Conservation (phyloP, 2,888 invertebrate species). For the Drosophila tanythrix region DNA sequence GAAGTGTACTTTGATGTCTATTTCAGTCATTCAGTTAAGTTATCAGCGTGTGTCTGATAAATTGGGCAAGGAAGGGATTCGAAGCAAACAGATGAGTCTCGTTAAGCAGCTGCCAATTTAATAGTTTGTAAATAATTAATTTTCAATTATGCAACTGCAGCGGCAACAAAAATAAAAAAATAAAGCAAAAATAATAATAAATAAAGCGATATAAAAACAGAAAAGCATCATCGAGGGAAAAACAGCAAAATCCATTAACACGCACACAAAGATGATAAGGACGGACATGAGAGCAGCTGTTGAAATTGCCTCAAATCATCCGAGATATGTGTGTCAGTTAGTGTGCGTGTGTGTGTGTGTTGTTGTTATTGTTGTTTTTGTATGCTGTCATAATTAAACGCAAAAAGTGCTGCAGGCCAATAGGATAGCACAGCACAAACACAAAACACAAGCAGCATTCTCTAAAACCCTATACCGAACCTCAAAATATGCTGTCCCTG, state of each 20-base stretch:
- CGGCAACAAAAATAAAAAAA: conserved; percentile 18
- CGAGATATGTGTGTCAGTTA: neutral
- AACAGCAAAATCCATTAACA: conserved; percentile 71
- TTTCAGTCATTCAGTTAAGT: conserved; percentile 2
- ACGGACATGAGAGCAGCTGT: conserved; percentile 42
- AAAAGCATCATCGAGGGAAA: conserved; percentile 19
- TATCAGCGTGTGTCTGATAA: conserved; percentile 54
- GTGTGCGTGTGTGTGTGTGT: conserved; percentile 12
- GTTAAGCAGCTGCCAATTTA: conserved; percentile 65
- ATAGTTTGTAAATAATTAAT: conserved; percentile 79
- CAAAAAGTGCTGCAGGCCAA: conserved; percentile 56
- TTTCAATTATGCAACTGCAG: conserved; percentile 73
- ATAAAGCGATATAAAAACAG: conserved; percentile 4
- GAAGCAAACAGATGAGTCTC: conserved; percentile 17
- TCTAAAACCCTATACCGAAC: neutral
- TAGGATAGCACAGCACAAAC: conserved; percentile 36
- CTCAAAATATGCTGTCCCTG: neutral
- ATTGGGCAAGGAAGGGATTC: neutral
- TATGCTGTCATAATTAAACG: conserved; percentile 61
- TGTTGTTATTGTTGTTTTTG: conserved; percentile 54
- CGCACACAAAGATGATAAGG: conserved; percentile 34
- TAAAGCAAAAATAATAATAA: conserved; percentile 7
- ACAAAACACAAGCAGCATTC: conserved; percentile 29
- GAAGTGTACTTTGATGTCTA: neutral
- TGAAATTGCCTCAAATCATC: conserved; percentile 25